phyloP scores from a whole-genome alignment of 2,797 vertebrate genomes.

The Notoglanidium macrostoma region DNA sequence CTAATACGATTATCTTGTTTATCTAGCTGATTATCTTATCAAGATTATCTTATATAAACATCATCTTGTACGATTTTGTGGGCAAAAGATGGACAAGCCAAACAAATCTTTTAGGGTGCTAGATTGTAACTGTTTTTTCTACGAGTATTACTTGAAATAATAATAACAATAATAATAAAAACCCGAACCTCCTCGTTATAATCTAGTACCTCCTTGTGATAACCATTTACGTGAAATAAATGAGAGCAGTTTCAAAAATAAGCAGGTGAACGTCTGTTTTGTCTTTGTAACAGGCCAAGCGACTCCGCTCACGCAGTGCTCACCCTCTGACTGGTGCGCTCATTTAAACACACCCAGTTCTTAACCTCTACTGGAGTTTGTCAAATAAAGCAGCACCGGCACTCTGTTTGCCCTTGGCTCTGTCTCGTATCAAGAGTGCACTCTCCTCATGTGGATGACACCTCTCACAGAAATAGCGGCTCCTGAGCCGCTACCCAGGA shows the following conservation, averaged over 20 bases:
- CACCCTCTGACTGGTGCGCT: constrained; percentile 35
- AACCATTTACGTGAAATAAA: constrained; percentile 17
- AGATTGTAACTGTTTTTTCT: background rate
- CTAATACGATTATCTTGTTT: too few species aligned
- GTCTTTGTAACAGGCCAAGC: constrained; percentile 41
- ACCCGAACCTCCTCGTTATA: background rate
- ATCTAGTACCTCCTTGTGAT: background rate
- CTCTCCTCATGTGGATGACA: constrained; percentile 68
- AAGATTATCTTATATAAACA: too few species aligned
- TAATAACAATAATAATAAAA: background rate
- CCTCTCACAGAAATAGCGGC: constrained; percentile 74
- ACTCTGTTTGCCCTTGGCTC: constrained; percentile 55
- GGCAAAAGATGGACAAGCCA: too few species aligned
- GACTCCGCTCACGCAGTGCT: constrained; percentile 43
- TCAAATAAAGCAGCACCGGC: constrained; percentile 49
- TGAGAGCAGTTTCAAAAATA: constrained; percentile 12
- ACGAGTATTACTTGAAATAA: background rate
- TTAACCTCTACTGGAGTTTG: constrained; percentile 58
- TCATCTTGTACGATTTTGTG: too few species aligned
- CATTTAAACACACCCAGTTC: constrained; percentile 49
- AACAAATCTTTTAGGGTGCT: background rate
- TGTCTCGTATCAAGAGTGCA: constrained; percentile 64
- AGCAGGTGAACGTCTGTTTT: constrained; percentile 24
- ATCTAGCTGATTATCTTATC: too few species aligned
- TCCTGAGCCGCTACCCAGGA: constrained; percentile 54